Evolutionary conservation across 1,140 invertebrate genomes (phyloP).

Genomic region (Aphis craccivora): DNA sequence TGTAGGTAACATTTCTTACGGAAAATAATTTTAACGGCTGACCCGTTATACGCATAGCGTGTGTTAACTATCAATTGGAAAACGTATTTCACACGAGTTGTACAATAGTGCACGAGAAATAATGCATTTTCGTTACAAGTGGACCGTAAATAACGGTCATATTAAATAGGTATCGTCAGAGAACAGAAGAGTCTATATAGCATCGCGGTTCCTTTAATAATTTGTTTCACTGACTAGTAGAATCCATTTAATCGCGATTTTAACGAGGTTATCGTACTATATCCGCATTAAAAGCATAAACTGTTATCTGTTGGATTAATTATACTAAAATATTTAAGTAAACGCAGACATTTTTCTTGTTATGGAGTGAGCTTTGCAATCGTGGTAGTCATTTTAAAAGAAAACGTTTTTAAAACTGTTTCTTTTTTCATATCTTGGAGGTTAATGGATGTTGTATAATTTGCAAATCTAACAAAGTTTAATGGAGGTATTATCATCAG

Average conservation of each 20-base stretch:
- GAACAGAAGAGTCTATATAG: background rate
- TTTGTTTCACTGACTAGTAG: background rate
- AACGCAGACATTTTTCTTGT: background rate
- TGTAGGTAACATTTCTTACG: background rate
- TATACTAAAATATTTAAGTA: background rate
- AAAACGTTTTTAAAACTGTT: background rate
- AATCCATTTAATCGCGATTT: background rate
- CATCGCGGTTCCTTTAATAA: background rate
- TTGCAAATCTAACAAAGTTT: background rate
- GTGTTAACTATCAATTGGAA: background rate
- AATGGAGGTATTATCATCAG: background rate
- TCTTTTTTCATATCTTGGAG: background rate
- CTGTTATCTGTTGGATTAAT: background rate
- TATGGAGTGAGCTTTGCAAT: too few relatives aligned
- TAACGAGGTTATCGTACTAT: background rate
- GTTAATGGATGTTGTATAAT: background rate
- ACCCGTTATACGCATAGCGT: background rate
- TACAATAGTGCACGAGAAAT: background rate
- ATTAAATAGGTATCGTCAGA: background rate
- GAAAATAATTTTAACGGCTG: slow-evolving; percentile 9
- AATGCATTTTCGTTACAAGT: background rate
- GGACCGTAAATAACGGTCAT: background rate
- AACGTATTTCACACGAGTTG: background rate
- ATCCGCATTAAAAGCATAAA: background rate
- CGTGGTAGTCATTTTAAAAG: background rate